These are phyloP conservation scores for Varroa destructor DNA, from an alignment of 1,140 invertebrate genomes.

Conservation along the genomic window DNA sequence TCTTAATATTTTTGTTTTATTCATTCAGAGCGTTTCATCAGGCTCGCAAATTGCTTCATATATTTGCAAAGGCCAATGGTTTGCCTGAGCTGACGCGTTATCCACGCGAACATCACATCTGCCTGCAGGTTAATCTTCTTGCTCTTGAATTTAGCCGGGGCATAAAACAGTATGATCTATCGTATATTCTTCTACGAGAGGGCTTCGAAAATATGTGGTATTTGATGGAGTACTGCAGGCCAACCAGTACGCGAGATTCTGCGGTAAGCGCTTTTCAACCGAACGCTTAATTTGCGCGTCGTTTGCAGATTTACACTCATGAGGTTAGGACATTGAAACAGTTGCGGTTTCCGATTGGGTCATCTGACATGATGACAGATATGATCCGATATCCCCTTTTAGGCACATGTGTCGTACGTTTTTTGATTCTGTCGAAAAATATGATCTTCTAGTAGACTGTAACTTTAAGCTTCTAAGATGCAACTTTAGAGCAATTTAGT, in stretches of 20 bases:
- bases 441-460: too few relatives aligned
- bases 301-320: background rate
- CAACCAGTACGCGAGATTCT: background rate
- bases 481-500: too few relatives aligned
- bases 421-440: too few relatives aligned
- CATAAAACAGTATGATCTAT: constrained; percentile 5
- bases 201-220: constrained; percentile 11
- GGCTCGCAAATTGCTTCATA: constrained; percentile 15
- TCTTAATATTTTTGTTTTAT: too few relatives aligned
- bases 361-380: too few relatives aligned
- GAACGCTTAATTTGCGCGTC: background rate
- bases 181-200: constrained; percentile 2
- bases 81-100: background rate
- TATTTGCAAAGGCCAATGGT: constrained; percentile 3
- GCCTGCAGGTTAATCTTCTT: constrained; percentile 5
- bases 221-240: constrained; percentile 21
- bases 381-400: too few relatives aligned
- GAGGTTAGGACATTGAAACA: background rate
- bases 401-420: too few relatives aligned
- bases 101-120: constrained; percentile 9
- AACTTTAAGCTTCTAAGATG: too few relatives aligned
- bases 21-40: constrained; percentile 6
- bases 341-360: too few relatives aligned
- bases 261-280: constrained; percentile 2
- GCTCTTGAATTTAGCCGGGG: background rate